Evolutionary conservation across 2,797 vertebrate species (phyloP), one percentile per base, ranked within the genome.

Genomic region (Halcyon smyrnensis): DNA sequence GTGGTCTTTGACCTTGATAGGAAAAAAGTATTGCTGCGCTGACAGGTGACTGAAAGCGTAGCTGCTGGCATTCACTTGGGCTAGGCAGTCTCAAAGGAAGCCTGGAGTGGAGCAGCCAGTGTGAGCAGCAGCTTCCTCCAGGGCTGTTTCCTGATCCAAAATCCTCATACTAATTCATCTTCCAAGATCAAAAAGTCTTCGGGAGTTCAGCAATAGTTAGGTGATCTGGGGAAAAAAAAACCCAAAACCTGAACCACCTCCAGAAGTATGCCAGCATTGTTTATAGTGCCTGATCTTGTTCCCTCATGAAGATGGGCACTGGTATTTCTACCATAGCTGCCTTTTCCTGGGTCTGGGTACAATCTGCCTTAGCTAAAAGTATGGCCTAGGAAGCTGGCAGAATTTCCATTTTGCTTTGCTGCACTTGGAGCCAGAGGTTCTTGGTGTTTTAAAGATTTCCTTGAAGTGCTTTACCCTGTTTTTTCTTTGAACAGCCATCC

Each of bases 71-170:
- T 67, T 67, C n/a, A 8, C 45, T 89, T 7, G 1, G 59, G 53
- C 69, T 34, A 69, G 59, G 90, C 81, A 87, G 75, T 92, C 93
- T 95, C 94, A 95, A 74, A 96, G 94, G 95, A 96, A 94, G 81
- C 88, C 86, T 82, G 80, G 54, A 87, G 80, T 82, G 53, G 30
- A 77, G 70, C 0, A 3, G 53, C 36, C 79, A 65, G 50, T 48
- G 57, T 62, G 57, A 92, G 83, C 50, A 86, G 54, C n/a, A 12
- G 59, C 88, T 96, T 96, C 94, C 91, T 97, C 78, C 5, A 4
- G 36, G 19, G 12, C 93, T 80, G 60, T 76, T 97, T 97, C 95
- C 93, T 89, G 88, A 94, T 90, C 68, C 64, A 43, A 77, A 93
- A 85, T 91, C 80, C 69, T 75, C 24, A 28, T 57, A 18, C 24